Percentiles rank a stretch among this genome's conserved stretches.
Conservation (phyloP, 53 echinoderm and acorn worm genomes). For the Mesocentrotus franciscanus region DNA sequence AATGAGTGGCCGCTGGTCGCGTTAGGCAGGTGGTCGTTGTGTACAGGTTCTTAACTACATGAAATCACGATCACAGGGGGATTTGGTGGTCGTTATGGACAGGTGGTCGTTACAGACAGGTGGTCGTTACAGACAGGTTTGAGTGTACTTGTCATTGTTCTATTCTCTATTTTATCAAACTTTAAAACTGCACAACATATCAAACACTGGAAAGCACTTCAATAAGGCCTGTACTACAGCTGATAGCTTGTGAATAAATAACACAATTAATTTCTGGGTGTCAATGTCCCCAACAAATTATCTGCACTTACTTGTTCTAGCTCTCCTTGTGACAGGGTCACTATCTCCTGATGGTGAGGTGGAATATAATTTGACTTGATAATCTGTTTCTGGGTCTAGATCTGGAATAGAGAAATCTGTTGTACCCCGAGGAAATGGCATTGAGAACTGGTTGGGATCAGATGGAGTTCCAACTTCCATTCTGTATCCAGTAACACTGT, state of each 20-base stretch:
- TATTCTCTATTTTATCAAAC: no score
- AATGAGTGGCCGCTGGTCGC: no score
- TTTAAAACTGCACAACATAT: no score
- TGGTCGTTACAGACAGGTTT: no score
- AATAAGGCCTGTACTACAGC: background rate
- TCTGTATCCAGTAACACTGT: constrained; percentile 37
- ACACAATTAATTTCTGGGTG: background rate
- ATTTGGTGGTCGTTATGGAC: no score
- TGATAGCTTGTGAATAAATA: background rate
- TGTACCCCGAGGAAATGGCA: constrained; percentile 25
- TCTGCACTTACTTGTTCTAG: constrained; percentile 38
- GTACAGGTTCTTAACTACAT: no score
- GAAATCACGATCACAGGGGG: no score
- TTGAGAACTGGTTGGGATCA: constrained; percentile 9
- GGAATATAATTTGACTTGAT: constrained; percentile 44
- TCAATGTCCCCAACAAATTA: background rate
- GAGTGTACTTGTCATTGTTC: no score
- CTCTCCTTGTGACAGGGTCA: constrained; percentile 22
- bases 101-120: no score
- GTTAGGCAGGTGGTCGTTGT: no score
- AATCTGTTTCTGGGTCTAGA: constrained; percentile 45
- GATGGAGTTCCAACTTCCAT: constrained; percentile 39
- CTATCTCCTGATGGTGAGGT: constrained; percentile 39
- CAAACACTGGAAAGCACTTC: background rate
- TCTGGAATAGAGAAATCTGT: constrained; percentile 49